Conservation (phyloP, 64 coral and sea anemone genomes). For the Exaiptasia diaphana region DNA sequence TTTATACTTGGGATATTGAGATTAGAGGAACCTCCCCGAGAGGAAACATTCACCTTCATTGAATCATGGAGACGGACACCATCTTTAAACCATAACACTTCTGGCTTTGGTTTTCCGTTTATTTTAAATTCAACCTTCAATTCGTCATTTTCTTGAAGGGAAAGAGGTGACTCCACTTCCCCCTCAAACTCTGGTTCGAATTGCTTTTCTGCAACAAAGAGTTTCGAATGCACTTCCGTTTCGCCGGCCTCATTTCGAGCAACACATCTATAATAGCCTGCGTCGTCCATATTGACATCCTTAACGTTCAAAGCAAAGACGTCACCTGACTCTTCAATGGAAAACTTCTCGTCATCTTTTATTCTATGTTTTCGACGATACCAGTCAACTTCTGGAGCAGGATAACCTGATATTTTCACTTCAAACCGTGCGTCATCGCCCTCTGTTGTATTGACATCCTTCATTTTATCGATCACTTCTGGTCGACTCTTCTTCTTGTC, state of each 20-base stretch:
- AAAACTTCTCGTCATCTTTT: constrained; percentile 23
- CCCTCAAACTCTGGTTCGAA: constrained; percentile 60
- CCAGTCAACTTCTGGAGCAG: constrained; percentile 31
- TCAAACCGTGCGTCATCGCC: constrained; percentile 35
- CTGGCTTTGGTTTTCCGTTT: constrained; percentile 70
- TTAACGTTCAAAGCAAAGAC: constrained; percentile 26
- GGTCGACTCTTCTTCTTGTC: constrained; percentile 50
- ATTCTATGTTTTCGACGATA: constrained; percentile 22
- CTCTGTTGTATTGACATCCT: constrained; percentile 20
- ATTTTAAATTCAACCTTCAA: constrained; percentile 46
- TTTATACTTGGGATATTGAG: constrained; percentile 12
- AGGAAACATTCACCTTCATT: constrained; percentile 17
- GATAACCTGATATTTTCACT: constrained; percentile 23
- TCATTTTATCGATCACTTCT: constrained; percentile 49
- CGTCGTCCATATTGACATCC: constrained; percentile 39
- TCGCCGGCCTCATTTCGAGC: constrained; percentile 74
- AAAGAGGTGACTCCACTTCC: constrained; percentile 35
- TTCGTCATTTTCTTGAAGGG: constrained; percentile 52
- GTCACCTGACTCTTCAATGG: constrained; percentile 4
- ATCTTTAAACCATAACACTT: constrained; percentile 78
- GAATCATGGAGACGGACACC: constrained; percentile 44
- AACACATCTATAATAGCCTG: constrained; percentile 73
- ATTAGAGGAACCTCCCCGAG: constrained; percentile 35
- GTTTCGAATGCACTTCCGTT: constrained; percentile 20
- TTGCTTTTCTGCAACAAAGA: constrained; percentile 60